phyloP scores from a whole-genome alignment of 2,797 vertebrate genomes.

The Smutsia gigantea region DNA sequence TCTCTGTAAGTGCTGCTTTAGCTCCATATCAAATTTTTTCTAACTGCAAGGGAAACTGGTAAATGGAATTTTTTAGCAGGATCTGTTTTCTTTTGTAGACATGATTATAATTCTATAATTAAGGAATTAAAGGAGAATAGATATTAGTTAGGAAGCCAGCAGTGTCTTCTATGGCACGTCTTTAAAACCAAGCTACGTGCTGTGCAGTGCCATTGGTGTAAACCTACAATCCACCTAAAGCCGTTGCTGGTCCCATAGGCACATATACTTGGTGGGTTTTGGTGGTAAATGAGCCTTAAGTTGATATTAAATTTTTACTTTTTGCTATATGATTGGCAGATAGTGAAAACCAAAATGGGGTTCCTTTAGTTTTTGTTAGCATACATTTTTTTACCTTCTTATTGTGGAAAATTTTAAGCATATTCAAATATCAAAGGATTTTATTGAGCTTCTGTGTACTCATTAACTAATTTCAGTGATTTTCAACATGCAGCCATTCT shows the following conservation, averaged over 20 bases:
- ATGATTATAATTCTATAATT: not conserved
- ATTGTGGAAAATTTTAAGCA: not conserved
- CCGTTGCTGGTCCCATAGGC: not conserved
- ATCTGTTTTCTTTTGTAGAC: conserved; percentile 4
- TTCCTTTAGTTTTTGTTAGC: conserved; percentile 14
- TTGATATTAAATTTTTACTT: not conserved
- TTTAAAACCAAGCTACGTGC: conserved; percentile 4
- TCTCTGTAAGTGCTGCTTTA: not conserved
- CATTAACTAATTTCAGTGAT: conserved; percentile 13
- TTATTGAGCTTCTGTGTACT: not conserved
- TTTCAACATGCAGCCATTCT: not conserved
- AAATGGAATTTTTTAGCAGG: conserved; percentile 17
- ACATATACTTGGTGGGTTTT: not conserved
- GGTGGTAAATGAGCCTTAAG: not conserved
- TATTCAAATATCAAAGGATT: conserved; percentile 20
- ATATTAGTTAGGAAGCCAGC: not conserved
- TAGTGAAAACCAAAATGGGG: not conserved
- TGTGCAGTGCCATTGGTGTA: not conserved
- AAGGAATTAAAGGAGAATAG: conserved; percentile 6
- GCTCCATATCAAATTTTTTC: not conserved
- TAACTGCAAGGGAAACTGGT: not conserved
- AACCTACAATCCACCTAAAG: not conserved
- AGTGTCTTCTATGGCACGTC: not conserved
- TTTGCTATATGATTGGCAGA: not conserved
- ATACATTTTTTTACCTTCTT: not conserved